Base-by-base conservation (phyloP, 2,797 vertebrate species). In the Oryzias sinensis region DNA sequence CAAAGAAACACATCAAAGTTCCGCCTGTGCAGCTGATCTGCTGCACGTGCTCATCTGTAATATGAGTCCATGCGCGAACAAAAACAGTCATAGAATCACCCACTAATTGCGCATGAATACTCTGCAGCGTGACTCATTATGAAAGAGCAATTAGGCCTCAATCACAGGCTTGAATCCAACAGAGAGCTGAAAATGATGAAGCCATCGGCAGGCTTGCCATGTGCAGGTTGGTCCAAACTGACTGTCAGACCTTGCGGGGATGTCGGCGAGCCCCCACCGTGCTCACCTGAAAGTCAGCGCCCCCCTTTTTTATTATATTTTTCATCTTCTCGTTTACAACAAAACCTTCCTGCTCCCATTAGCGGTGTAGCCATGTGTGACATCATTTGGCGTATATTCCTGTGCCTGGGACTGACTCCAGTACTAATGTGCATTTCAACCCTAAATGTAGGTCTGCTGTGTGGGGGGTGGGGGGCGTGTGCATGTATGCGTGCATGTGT, bases 81-180 rank as follows among this genome's bases (percentile, higher is more conserved):
- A 62, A 76, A 79, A 70, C 73, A 69, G 50, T 77, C 69, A 71
- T 68, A 40, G 56, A 84, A 77, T 84, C 70, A 17, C 62, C 66
- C 17, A 15, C 74, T 90, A 88, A 90, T 89, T 90, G 75, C 75
- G 76, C 56, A 81, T 80, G 80, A 90, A 88, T 78, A 74, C 80
- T 76, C 70, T 56, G 77, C 46, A 70, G 72, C 58, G 41, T 83
- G 85, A 89, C 76, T 89, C 81, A 87, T 69, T 74, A 78, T 76
- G 72, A 82, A 86, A 80, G 68, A 68, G 68, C 82, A 87, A 84
- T 89, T 87, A 89, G 65, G 73, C 53, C 48, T 69, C 58, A 56
- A 60, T 85, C 74, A 71, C 56, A 85, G 81, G 74, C 65, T 79
- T 69, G 73, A 65, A 77, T 62, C 79, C 82, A 76, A 77, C 17